Evolutionary conservation across 2,888 invertebrate species (phyloP).

Genomic region (Neria commutata): DNA sequence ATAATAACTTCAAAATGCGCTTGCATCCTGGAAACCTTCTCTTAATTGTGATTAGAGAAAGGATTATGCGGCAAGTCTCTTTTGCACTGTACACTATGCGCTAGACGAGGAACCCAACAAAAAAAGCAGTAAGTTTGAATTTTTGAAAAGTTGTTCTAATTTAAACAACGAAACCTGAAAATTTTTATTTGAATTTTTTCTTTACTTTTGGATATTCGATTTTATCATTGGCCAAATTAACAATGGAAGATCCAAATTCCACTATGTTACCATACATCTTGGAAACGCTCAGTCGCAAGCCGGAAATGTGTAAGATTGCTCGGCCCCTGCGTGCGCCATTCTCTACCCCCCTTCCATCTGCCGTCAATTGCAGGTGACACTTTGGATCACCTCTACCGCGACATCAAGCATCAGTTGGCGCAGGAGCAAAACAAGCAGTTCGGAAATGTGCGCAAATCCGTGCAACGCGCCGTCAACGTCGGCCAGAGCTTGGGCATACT

Average conservation of each 20-base stretch:
- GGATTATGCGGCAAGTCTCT: too few species aligned
- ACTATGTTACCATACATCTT: constrained; percentile 28
- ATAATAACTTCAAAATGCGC: too few species aligned
- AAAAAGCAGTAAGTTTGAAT: too few species aligned
- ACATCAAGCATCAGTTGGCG: constrained; percentile 23
- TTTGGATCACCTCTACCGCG: constrained; percentile 29
- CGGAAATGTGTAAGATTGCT: constrained; percentile 24
- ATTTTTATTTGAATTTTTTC: too few species aligned
- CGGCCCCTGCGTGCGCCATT: not conserved
- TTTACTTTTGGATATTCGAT: too few species aligned
- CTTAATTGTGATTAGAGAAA: too few species aligned
- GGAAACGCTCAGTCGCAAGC: constrained; percentile 28
- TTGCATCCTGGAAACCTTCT: too few species aligned
- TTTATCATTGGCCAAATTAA: too few species aligned
- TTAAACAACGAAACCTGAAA: too few species aligned
- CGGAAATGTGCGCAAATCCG: constrained; percentile 11
- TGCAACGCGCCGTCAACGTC: constrained; percentile 26
- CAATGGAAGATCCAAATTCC: constrained; percentile 28
- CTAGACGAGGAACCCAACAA: too few species aligned
- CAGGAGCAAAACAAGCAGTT: constrained; percentile 4
- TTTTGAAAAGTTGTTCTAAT: too few species aligned
- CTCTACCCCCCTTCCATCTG: not conserved
- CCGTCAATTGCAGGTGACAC: constrained; percentile 32
- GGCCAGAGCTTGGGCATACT: constrained; percentile 32
- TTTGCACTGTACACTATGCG: too few species aligned